Conservation (phyloP, 2,797 vertebrate genomes). For the Setipinna tenuifilis region DNA sequence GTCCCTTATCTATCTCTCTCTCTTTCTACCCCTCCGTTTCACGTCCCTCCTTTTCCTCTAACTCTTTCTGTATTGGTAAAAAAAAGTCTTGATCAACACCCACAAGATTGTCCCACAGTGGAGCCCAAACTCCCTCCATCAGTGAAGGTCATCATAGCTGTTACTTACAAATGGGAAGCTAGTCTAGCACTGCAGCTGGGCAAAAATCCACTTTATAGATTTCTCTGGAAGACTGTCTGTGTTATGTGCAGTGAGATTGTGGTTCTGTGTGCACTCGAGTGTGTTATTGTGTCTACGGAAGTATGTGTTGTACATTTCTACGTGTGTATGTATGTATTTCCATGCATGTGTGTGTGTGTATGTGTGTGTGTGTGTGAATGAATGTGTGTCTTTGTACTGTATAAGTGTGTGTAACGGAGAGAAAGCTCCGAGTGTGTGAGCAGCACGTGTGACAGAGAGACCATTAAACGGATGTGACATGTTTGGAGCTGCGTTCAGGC, state of each 20-base stretch:
- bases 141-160: neutral
- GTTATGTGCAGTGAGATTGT: neutral
- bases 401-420: neutral
- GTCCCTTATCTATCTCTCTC: neutral
- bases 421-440: neutral
- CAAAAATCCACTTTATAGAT: neutral
- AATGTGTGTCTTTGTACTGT: neutral
- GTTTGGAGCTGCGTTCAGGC: neutral
- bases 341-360: neutral
- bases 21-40: neutral
- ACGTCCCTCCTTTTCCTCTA: neutral
- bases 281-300: too few species aligned
- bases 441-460: neutral
- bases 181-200: neutral
- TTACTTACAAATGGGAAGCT: neutral
- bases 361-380: neutral
- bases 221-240: neutral
- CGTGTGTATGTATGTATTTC: neutral
- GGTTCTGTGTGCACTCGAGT: neutral
- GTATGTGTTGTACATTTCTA: neutral
- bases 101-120: neutral
- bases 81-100: neutral
- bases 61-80: neutral
- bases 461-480: conserved; percentile 33
- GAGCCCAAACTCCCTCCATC: neutral